Evolutionary conservation across 35 echinoderm and acorn worm genomes (phyloP).

Genomic region (Heliocidaris erythrogramma): DNA sequence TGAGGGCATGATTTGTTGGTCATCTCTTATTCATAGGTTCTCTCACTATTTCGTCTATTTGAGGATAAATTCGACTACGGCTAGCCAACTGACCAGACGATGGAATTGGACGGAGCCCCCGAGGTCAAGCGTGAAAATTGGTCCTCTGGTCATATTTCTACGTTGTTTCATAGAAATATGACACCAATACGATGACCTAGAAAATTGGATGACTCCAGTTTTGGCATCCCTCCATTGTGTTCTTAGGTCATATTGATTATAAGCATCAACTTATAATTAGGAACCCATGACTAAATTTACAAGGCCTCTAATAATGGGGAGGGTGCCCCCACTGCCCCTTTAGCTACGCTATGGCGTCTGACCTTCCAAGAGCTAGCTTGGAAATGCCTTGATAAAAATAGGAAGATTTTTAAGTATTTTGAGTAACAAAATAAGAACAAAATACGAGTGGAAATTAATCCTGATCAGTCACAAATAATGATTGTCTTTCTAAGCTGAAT

Average conservation of each 20-base stretch:
- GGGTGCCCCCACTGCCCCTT: no score
- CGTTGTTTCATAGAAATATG: neutral
- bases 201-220: neutral
- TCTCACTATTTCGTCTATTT: constrained; percentile 12
- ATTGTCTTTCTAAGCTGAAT: no score
- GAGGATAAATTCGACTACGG: neutral
- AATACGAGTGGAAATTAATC: no score
- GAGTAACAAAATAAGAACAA: no score
- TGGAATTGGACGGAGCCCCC: neutral
- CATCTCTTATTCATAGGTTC: neutral
- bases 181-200: neutral
- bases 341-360: neutral
- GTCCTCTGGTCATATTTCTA: neutral
- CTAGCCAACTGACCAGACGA: neutral
- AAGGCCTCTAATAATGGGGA: no score
- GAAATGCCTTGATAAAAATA: neutral
- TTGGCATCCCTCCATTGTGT: neutral
- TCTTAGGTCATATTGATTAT: neutral
- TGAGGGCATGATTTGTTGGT: constrained; percentile 20
- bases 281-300: neutral
- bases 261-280: neutral
- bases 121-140: constrained; percentile 25
- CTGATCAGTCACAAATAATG: no score
- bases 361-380: neutral
- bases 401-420: neutral